Base-by-base conservation (phyloP, 2,113 vertebrate species). In the Mystacornis crossleyi region DNA sequence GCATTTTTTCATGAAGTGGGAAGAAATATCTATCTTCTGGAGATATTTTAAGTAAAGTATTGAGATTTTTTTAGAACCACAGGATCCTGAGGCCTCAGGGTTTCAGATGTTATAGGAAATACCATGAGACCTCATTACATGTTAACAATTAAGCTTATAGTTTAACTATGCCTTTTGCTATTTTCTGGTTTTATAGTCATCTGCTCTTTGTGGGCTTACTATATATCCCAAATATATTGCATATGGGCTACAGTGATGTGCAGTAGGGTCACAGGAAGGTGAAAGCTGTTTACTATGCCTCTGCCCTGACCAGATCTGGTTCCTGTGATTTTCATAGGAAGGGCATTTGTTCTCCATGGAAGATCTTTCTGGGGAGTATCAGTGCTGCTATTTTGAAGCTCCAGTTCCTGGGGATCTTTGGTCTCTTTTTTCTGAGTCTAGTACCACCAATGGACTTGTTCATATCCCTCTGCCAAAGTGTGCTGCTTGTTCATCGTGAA, bases 171-270 rank as follows among this genome's bases (percentile, higher is more conserved):
- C 45, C 67, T 92, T 88, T 86, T 86, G 47, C 64, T 94, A 79
- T 87, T 96, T 91, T 82, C 70, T 62, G 71, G 71, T 72, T 96
- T 86, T 74, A 75, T 23, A 86, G 92, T 74, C 90, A 93, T 79
- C 82, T 88, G 64, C 33, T 88, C 51, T 83, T 86, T 81, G 54
- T 64, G 80, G n/a, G 47, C 47, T 92, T 73, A 24, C 60, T 88
- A 5, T 70, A 42, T 78, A 62, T 51, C 51, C 67, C 33, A 80
- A 86, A 93, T 77, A 70, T 10, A 86, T 67, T 94, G 81, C 95
- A 94, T 51, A 53, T 93, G 85, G 82, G 55, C 81, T 92, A 33
- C 90, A 83, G 53, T 23, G 53, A 87, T 70, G 79, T 73, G 79
- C 67, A 67, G 47, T 4, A 81, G 88, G 79, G 93, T 96, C 88